Conservation (phyloP, 2,797 vertebrate genomes). For the Philypnodon macrostomus region DNA sequence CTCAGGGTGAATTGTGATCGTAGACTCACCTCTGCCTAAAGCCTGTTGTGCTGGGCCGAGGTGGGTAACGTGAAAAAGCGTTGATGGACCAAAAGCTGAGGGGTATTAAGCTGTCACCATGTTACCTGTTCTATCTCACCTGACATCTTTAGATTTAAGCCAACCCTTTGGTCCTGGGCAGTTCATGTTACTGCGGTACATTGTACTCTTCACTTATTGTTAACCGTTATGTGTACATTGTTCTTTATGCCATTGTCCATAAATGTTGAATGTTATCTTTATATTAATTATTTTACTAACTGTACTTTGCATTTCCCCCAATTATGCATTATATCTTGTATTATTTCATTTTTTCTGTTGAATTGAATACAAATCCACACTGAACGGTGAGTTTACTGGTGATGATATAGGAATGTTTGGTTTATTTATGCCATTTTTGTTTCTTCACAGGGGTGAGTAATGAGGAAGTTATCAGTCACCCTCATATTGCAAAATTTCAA, state of each 20-base stretch:
- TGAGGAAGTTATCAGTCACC: slow-evolving; percentile 84
- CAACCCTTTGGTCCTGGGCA: slow-evolving; percentile 57
- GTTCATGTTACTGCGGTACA: slow-evolving; percentile 17
- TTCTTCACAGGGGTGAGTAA: slow-evolving; percentile 1
- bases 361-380: slow-evolving; percentile 40
- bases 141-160: slow-evolving; percentile 79
- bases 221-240: slow-evolving; percentile 59
- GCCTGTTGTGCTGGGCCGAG: slow-evolving; percentile 39
- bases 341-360: slow-evolving; percentile 32
- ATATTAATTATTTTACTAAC: slow-evolving; percentile 36
- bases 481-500: slow-evolving; percentile 83
- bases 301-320: slow-evolving; percentile 37
- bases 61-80: slow-evolving; percentile 40
- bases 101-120: slow-evolving; percentile 60
- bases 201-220: slow-evolving; percentile 54
- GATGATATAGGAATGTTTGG: slow-evolving; percentile 21
- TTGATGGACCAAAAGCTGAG: slow-evolving; percentile 64
- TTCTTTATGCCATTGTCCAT: slow-evolving; percentile 55
- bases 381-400: slow-evolving; percentile 43
- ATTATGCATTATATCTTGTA: slow-evolving; percentile 22
- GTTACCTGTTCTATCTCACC: slow-evolving; percentile 76
- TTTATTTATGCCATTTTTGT: slow-evolving; percentile 13
- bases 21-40: slow-evolving; percentile 48
- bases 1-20: slow-evolving; percentile 71
- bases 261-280: slow-evolving; percentile 49